phyloP scores from a whole-genome alignment of 2,113 vertebrate species.

The Zosterops lateralis region DNA sequence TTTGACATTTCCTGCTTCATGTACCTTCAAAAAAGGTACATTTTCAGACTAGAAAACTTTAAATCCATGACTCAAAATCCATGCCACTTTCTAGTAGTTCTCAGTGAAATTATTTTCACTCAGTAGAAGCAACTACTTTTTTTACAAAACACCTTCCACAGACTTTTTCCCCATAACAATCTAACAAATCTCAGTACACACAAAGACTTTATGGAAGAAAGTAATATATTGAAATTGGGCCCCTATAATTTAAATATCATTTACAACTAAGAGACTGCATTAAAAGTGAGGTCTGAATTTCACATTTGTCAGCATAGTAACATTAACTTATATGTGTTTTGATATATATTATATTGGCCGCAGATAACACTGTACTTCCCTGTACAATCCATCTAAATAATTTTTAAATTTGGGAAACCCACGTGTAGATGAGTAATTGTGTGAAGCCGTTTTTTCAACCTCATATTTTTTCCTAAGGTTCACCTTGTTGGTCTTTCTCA shows the following conservation, averaged over 20 bases:
- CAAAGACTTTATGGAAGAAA: background rate
- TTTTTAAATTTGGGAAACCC: background rate
- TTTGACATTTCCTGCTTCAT: background rate
- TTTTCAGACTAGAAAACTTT: background rate
- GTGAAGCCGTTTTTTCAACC: background rate
- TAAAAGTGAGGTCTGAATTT: background rate
- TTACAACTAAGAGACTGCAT: background rate
- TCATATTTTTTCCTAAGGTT: background rate
- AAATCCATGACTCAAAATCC: background rate
- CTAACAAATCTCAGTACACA: background rate
- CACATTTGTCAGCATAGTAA: background rate
- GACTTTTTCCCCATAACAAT: background rate
- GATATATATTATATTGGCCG: background rate
- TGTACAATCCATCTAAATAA: background rate
- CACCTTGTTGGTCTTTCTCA: slow-evolving; percentile 25
- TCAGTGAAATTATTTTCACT: background rate
- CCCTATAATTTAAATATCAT: background rate
- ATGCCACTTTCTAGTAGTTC: background rate
- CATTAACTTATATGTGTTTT: background rate
- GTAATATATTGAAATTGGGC: background rate
- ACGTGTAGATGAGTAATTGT: background rate
- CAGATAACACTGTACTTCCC: background rate
- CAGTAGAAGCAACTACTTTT: background rate
- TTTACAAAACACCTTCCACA: background rate
- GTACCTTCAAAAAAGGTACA: background rate